Conservation (phyloP, 2,888 invertebrate genomes). For the Rhabditoides inermis region DNA sequence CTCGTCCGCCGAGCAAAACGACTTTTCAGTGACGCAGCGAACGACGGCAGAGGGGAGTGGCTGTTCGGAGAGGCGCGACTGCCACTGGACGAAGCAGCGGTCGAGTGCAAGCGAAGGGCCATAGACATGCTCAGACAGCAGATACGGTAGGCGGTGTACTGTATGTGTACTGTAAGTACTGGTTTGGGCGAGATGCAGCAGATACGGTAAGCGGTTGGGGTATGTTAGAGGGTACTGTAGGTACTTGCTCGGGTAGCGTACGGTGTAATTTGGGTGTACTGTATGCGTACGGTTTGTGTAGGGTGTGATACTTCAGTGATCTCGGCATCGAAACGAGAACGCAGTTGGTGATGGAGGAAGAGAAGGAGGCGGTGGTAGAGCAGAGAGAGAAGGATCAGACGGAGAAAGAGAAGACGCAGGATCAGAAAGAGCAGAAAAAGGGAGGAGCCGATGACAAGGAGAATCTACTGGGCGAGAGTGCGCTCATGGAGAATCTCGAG, state of each 20-base stretch:
- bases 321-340: too few relatives aligned
- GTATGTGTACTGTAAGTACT: background rate
- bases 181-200: background rate
- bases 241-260: constrained; percentile 4
- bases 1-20: background rate
- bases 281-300: too few relatives aligned
- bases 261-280: constrained; percentile 13
- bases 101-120: constrained; percentile 15
- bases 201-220: too few relatives aligned
- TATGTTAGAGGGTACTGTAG: too few relatives aligned
- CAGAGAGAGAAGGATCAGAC: constrained; percentile 7
- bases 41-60: constrained; percentile 22
- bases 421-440: too few relatives aligned
- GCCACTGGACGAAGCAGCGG: constrained; percentile 17
- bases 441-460: too few relatives aligned
- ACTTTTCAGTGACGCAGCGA: constrained; percentile 1
- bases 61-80: constrained; percentile 26
- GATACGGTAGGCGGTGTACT: constrained; percentile 7
- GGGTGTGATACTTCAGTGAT: too few relatives aligned
- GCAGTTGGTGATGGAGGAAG: constrained; percentile 5
- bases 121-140: constrained; percentile 2
- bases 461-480: background rate
- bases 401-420: too few relatives aligned
- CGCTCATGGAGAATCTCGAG: constrained; percentile 6
- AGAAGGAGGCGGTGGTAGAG: background rate